phyloP scores from a whole-genome alignment of 2,113 vertebrate genomes.

The Heptranchias perlo region DNA sequence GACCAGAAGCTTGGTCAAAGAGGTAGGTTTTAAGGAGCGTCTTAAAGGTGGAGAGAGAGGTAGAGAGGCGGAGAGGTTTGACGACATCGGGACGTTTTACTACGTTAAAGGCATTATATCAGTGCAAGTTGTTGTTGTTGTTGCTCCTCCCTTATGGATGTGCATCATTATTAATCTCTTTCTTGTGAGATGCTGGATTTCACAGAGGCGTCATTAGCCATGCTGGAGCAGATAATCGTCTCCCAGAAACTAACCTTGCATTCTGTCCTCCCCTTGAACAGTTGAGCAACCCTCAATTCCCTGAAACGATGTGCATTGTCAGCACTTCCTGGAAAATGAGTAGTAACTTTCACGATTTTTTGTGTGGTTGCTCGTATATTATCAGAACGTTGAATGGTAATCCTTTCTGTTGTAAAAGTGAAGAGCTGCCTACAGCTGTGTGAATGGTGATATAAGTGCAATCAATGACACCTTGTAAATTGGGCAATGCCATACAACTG shows the following conservation, averaged over 20 bases:
- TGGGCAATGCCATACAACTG: neutral
- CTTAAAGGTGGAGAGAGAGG: no score
- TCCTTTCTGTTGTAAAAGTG: no score
- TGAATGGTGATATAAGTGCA: neutral
- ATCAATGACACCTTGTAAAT: neutral
- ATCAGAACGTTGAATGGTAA: no score
- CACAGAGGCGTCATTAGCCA: neutral
- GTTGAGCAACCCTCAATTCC: no score
- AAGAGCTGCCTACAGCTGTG: neutral
- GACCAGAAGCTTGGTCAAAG: no score
- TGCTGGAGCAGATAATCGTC: neutral
- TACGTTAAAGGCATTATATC: neutral
- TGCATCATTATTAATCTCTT: neutral
- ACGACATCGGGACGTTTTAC: neutral
- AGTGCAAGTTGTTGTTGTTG: neutral
- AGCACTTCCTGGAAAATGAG: no score
- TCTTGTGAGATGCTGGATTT: neutral
- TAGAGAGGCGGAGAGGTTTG: no score
- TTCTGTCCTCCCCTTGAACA: neutral
- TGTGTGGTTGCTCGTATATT: no score
- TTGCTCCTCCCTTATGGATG: neutral
- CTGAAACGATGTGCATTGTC: no score
- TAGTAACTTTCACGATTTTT: no score
- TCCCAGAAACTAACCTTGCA: neutral
- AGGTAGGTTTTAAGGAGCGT: no score